Percentiles rank a stretch among this genome's conserved stretches.
Conservation (phyloP, 2,888 invertebrate species). For the Pyrocoelia pectoralis region DNA sequence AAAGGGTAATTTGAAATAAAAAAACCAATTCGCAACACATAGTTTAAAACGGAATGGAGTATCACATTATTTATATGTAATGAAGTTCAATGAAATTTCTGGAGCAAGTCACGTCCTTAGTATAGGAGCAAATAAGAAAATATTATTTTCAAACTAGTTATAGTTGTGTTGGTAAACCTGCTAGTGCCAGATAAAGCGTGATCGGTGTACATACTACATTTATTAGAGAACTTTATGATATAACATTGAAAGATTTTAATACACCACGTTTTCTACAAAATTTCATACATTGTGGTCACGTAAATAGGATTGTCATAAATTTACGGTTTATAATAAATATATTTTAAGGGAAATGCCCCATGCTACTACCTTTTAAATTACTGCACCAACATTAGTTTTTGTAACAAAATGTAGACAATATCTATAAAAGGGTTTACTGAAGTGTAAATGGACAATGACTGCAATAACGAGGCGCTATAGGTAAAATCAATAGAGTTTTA, state of each 20-base stretch:
- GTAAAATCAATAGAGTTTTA: conserved; percentile 33
- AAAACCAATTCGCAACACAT: neutral
- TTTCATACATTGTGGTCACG: neutral
- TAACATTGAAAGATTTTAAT: neutral
- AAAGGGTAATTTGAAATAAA: no score
- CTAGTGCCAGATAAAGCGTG: conserved; percentile 16
- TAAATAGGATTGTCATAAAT: neutral
- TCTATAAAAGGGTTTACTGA: conserved; percentile 34
- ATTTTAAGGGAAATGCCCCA: neutral
- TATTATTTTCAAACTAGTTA: conserved; percentile 22
- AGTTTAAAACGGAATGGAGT: neutral
- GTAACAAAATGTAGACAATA: conserved; percentile 29
- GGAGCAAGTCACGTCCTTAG: conserved; percentile 17
- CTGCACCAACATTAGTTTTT: conserved; percentile 22
- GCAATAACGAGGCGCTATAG: conserved; percentile 32
- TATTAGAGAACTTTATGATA: neutral
- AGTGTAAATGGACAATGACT: conserved; percentile 36
- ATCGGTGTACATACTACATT: conserved; percentile 13
- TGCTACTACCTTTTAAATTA: conserved; percentile 8
- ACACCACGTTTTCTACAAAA: neutral
- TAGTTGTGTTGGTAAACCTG: conserved; percentile 17
- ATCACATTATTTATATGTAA: conserved; percentile 1
- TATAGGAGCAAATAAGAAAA: conserved; percentile 19
- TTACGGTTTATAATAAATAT: neutral
- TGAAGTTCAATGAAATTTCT: conserved; percentile 4